A percentile compares a stretch with the other conserved stretches of the same genome.
phyloP scores from a whole-genome alignment of 2,888 invertebrate genomes.

The Apocheima hispidaria region DNA sequence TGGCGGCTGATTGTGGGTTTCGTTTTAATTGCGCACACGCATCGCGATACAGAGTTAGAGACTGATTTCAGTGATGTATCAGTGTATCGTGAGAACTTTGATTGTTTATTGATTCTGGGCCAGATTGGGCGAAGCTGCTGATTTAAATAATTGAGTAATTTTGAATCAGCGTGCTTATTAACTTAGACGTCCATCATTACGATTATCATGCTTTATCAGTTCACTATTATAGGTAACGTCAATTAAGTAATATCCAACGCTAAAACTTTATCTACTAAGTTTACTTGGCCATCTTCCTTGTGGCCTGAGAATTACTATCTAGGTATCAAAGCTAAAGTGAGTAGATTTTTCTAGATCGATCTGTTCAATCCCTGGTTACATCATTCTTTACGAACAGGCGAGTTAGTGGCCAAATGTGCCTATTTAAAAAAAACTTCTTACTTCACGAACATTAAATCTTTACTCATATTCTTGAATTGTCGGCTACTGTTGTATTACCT shows the following conservation, averaged over 20 bases:
- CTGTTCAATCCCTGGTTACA: too few species aligned
- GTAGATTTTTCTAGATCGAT: too few species aligned
- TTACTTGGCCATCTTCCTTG: too few species aligned
- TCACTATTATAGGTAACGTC: not conserved
- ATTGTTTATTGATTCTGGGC: slow-evolving; percentile 75
- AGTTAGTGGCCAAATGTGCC: too few species aligned
- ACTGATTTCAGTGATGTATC: slow-evolving; percentile 67
- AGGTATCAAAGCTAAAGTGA: too few species aligned
- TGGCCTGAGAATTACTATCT: too few species aligned
- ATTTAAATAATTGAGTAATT: slow-evolving; percentile 37
- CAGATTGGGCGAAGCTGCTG: slow-evolving; percentile 28
- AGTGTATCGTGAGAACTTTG: slow-evolving; percentile 76
- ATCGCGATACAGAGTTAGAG: slow-evolving; percentile 78
- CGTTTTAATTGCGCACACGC: slow-evolving; percentile 86
- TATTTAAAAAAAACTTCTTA: too few species aligned
- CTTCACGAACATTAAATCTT: too few species aligned
- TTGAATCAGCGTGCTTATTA: slow-evolving; percentile 21
- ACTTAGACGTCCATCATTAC: slow-evolving; percentile 10
- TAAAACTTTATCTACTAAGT: not conserved
- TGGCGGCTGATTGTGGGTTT: slow-evolving; percentile 85
- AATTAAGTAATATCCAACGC: not conserved
- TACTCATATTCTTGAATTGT: too few species aligned
- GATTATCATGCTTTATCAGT: slow-evolving; percentile 7
- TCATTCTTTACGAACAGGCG: too few species aligned
- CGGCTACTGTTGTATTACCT: too few species aligned